Evolutionary conservation across 2,113 vertebrate species (phyloP), one percentile per base, ranked within the genome.

Genomic region (Phaethornis superciliosus): DNA sequence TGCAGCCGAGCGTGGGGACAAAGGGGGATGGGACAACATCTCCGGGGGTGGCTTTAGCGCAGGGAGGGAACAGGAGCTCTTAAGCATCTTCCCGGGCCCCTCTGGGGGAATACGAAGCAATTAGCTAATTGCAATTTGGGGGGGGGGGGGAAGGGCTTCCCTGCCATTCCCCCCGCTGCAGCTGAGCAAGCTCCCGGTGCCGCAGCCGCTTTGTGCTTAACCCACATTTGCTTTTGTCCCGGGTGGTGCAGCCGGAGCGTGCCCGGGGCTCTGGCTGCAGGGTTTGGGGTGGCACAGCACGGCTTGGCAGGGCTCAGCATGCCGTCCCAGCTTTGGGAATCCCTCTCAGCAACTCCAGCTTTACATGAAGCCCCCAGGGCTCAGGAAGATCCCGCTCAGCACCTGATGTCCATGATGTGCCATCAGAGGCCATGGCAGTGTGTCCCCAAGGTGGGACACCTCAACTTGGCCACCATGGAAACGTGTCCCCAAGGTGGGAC

Each of bases 211-310:
- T 82, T 80, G 75, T 69, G 65, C 28, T 91, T 92, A 93, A 94
- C 95, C 94, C 91, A 94, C 90, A 85, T 93, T 85, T 0, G 58
- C 93, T 88, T 95, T 94, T 96, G 93, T 95, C 85, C 86, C 3
- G 7, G 40, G 20, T 14, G 1, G 44, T 4, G 13, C 65, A n/a
- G 72, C 33, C 9, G 0, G 44, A 88, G 49, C 10, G 0, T 9
- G 65, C 92, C 90, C 15, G 6, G 22, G 90, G 94, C 90, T 20
- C 52, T 10, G 55, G 0, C 33, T 5, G 21, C 18, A 1, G 60
- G 3, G 71, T 22, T 46, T 19, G 17, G 46, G 16, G 19, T 3
- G 4, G 32, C 58, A 19, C 4, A 5, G 33, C 46, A 21, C 4
- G 3, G 32, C 74, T 26, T 4, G 5, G 33, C 46, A 10, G 4